Evolutionary conservation across 2,888 invertebrate genomes (phyloP).

Genomic region (Cybosia mesomella): DNA sequence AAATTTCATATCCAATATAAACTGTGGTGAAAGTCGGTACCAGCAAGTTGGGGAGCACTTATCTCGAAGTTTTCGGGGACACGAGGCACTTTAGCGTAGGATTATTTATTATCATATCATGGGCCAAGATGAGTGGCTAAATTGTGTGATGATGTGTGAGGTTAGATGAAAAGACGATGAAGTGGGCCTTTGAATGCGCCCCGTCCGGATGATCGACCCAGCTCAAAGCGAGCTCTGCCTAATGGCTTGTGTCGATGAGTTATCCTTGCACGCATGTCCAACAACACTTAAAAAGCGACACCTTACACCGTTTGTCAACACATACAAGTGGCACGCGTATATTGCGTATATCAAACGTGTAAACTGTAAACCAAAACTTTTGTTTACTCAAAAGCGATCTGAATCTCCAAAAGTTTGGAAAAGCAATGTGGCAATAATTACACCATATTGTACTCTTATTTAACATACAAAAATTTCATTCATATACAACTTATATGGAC

Average conservation of each 20-base stretch:
- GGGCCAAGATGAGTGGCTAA: constrained; percentile 57
- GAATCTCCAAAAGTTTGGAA: background rate
- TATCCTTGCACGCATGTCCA: constrained; percentile 55
- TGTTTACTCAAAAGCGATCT: background rate
- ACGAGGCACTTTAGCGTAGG: constrained; percentile 58
- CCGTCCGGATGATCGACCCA: constrained; percentile 68
- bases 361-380: background rate
- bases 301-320: constrained; percentile 36
- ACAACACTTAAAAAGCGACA: constrained; percentile 52
- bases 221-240: constrained; percentile 70
- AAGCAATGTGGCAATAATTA: background rate
- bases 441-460: background rate
- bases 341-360: background rate
- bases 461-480: background rate
- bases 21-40: constrained; percentile 62
- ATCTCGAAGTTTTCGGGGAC: constrained; percentile 62
- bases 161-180: constrained; percentile 74
- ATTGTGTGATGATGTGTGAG: constrained; percentile 68
- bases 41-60: constrained; percentile 60
- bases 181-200: constrained; percentile 69
- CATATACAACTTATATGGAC: background rate
- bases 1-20: constrained; percentile 75
- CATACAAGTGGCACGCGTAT: background rate
- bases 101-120: constrained; percentile 63
- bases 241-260: constrained; percentile 74